A percentile compares a stretch with the other conserved stretches of the same genome.
phyloP scores from a whole-genome alignment of 2,797 vertebrate species.

The Falco rusticolus region DNA sequence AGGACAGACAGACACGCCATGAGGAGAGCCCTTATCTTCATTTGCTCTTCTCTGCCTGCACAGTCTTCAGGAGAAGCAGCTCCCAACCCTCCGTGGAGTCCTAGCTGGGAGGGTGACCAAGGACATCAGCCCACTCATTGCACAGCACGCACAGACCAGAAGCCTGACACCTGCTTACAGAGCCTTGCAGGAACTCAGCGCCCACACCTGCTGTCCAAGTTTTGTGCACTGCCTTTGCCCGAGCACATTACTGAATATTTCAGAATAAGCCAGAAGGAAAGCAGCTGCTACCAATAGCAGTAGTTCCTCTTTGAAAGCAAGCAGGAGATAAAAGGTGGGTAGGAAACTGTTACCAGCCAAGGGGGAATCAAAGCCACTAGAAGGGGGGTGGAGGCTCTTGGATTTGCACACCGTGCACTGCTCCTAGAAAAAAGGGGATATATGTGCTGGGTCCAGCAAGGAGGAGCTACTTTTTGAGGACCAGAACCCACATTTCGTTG shows the following conservation, averaged over 20 bases:
- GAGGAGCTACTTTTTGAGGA: not conserved
- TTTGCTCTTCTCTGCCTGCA: not conserved
- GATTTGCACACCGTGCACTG: not conserved
- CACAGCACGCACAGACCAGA: not conserved
- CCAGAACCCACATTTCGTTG: not conserved
- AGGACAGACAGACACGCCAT: not conserved
- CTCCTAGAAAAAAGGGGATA: not conserved
- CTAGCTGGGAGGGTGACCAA: too few species aligned
- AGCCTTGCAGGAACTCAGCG: not conserved
- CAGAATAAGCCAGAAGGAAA: not conserved
- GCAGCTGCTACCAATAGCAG: not conserved
- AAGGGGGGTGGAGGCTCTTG: not conserved
- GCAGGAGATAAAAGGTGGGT: not conserved
- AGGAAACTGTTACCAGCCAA: not conserved
- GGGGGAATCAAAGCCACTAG: not conserved
- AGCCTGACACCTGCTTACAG: not conserved
- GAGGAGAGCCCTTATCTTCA: not conserved
- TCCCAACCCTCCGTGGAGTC: rapidly evolving
- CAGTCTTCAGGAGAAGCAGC: not conserved
- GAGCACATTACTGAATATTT: too few species aligned
- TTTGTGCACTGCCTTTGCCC: too few species aligned
- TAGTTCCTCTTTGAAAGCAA: not conserved
- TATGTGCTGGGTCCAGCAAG: rapidly evolving
- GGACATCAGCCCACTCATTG: too few species aligned
- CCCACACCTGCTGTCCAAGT: too few species aligned